Evolutionary conservation across 1,140 invertebrate genomes (phyloP), one percentile per base, ranked within the genome.

Genomic region (Scaptomyza montana): DNA sequence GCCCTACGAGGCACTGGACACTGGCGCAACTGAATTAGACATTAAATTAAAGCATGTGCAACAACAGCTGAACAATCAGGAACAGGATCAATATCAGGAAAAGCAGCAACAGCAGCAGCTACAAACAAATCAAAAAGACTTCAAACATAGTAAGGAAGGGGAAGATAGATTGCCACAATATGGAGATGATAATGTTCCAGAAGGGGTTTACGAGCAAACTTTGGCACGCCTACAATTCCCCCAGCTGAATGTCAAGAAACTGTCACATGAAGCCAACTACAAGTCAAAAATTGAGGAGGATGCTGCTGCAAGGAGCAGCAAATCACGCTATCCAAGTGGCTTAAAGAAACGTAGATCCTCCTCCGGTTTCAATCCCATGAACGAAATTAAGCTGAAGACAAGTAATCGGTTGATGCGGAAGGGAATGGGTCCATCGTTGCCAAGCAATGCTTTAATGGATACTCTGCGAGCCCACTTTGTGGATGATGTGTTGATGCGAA

Each of bases 251-350:
- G 33, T 51, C 0, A 77, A 82, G 47, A 89, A 90, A 67, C 54
- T 92, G 0, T 78, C 74, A 5, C 89, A 92, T 19, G 90, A 92
- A 57, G 90, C 90, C 49, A 77, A 92, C 70, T 92, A 92, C 41
- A 92, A 92, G 66, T 92, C 90, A 3, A 91, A 91, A 51, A 61
- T 86, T 16, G 90, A 92, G 47, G 90, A 92, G 68, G 90, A 92
- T 9, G 85, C 79, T 1, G 64, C 82, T 0, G 86, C 89, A 13
- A 74, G 66, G 0, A 33, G 19, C 6, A n/a, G 2, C 54, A 72
- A 12, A 13, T n/a, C 13, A 2, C 67, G 46, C 1, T 28, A 41
- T 6, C 63, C 47, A 9, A 6, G 2, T 2, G 13, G 21, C 2
- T 5, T 45, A 1, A 28, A 46, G 4, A 89, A 90, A 36, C 81